Conservation (phyloP, 2,888 invertebrate genomes). For the Cosmopolites sordidus region DNA sequence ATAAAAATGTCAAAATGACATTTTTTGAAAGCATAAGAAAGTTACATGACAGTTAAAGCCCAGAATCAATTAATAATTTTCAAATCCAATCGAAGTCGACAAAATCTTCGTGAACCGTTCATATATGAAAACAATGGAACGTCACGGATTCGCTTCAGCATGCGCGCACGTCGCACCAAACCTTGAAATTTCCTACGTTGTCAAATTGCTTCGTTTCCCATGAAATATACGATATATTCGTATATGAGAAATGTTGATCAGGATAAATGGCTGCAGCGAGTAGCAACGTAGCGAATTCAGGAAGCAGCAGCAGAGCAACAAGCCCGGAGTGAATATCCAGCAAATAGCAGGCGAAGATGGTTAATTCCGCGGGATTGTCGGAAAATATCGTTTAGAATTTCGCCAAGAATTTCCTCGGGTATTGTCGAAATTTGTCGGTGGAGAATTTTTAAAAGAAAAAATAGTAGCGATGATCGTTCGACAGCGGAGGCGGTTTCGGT, state of each 20-base stretch:
- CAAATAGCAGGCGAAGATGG: constrained; percentile 25
- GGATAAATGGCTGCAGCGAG: constrained; percentile 12
- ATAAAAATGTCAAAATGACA: no score
- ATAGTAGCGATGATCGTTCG: constrained; percentile 9
- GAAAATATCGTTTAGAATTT: constrained; percentile 20
- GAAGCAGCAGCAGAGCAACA: constrained; percentile 27
- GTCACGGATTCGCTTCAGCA: constrained; percentile 22
- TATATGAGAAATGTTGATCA: neutral
- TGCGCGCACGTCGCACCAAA: constrained; percentile 24
- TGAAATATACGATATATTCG: neutral
- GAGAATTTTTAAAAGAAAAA: neutral
- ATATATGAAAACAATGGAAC: constrained; percentile 22
- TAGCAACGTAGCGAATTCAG: constrained; percentile 21
- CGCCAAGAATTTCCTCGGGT: constrained; percentile 1
- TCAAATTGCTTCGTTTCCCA: neutral
- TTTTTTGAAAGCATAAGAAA: no score
- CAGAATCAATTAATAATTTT: constrained; percentile 8
- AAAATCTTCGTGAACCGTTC: constrained; percentile 20
- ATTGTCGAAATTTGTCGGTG: neutral
- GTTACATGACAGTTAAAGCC: no score
- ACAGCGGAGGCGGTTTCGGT: constrained; percentile 3
- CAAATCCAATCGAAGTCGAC: constrained; percentile 7
- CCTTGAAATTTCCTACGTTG: constrained; percentile 20
- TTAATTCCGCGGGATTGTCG: constrained; percentile 21
- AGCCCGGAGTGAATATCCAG: constrained; percentile 25